phyloP scores from a whole-genome alignment of 2,888 invertebrate genomes.

The Yponomeuta sedellus region DNA sequence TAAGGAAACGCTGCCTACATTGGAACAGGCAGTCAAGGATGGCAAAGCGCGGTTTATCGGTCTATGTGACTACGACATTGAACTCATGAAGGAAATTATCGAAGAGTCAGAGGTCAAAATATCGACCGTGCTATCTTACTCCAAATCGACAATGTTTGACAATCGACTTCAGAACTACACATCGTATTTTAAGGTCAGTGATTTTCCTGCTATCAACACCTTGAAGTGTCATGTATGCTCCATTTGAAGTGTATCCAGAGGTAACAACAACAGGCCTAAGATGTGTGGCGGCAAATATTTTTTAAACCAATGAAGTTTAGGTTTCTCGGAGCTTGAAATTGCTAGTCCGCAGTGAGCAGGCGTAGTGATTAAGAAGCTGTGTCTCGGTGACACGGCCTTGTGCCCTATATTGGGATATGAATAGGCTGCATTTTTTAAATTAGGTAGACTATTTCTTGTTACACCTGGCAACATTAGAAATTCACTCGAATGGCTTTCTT shows the following conservation, averaged over 20 bases:
- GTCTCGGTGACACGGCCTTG: no score
- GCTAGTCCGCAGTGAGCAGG: no score
- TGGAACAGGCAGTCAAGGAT: conserved; percentile 83
- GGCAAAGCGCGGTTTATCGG: conserved; percentile 89
- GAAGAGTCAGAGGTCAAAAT: conserved; percentile 80
- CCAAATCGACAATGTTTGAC: conserved; percentile 88
- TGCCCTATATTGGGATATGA: no score
- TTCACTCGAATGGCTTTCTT: neutral
- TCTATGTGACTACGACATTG: conserved; percentile 90
- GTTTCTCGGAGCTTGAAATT: no score
- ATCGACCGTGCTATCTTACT: conserved; percentile 85
- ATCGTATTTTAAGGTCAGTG: conserved; percentile 83
- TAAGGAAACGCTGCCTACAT: conserved; percentile 89
- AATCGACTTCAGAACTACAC: conserved; percentile 83
- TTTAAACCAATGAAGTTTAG: no score
- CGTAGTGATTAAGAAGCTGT: no score
- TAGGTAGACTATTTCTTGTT: neutral
- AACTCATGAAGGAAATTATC: conserved; percentile 83
- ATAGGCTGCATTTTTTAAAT: no score
- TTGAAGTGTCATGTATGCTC: no score
- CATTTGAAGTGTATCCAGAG: no score
- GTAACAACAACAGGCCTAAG: no score
- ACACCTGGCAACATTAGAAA: neutral
- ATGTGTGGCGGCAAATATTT: no score
- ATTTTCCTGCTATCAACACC: neutral